A percentile compares a stretch with the other conserved stretches of the same genome.
phyloP scores from a whole-genome alignment of 2,113 vertebrate genomes.

The Lophochroa leadbeateri region DNA sequence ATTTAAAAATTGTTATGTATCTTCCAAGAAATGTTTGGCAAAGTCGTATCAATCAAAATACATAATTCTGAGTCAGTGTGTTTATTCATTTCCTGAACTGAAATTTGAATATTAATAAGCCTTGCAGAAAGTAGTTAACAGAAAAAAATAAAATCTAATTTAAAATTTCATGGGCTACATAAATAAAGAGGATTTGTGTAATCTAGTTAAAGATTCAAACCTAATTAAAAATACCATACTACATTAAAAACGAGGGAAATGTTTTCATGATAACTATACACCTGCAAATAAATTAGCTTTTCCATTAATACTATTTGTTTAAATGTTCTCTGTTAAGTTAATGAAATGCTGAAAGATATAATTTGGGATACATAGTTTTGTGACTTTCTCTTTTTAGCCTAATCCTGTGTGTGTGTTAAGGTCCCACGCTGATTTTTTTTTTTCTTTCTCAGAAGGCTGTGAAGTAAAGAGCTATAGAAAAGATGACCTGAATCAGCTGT shows the following conservation, averaged over 20 bases:
- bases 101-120: constrained; percentile 28
- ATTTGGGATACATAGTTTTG: not conserved
- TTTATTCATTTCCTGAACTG: not conserved
- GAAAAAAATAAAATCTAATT: constrained; percentile 60
- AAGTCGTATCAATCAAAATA: constrained; percentile 3
- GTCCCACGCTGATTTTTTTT: not conserved
- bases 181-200: constrained; percentile 38
- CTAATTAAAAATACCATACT: constrained; percentile 40
- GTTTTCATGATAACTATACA: constrained; percentile 27
- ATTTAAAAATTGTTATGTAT: not conserved
- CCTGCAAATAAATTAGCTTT: constrained; percentile 43
- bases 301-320: constrained; percentile 24
- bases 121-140: constrained; percentile 40
- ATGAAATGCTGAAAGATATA: constrained; percentile 13
- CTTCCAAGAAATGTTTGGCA: not conserved
- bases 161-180: constrained; percentile 40
- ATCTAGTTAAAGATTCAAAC: not conserved
- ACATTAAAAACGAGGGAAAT: constrained; percentile 51
- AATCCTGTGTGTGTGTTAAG: constrained; percentile 25
- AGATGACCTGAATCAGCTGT: not conserved
- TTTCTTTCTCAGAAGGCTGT: not conserved
- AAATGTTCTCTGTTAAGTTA: constrained; percentile 29
- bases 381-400: constrained; percentile 12
- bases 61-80: constrained; percentile 41
- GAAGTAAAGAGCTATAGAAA: not conserved